Base-by-base conservation (phyloP, 2,113 vertebrate species). In the Seriola quinqueradiata region DNA sequence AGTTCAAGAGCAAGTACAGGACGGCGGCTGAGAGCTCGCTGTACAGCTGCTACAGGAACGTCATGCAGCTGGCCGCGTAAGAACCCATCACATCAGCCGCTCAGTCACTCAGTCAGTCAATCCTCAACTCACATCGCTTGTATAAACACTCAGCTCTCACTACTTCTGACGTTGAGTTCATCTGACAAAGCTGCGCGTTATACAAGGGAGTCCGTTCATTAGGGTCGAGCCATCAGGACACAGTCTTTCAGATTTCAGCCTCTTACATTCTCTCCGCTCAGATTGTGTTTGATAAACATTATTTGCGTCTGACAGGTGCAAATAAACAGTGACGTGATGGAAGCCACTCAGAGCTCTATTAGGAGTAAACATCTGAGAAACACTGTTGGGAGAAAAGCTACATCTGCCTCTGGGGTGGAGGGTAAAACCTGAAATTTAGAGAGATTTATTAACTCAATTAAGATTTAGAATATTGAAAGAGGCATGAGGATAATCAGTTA, bases 21-120 rank as follows among this genome's bases (percentile, higher is more conserved):
- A 99, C 98, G 0, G 98, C 98, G 0, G 98, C 98, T 0, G 98
- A 99, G 94, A 99, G 97, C 48, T 99, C 98, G 2, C 93, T 99
- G 0, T 97, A 97, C 92, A 98, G 97, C 96, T 99, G 98, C 89
- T 99, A 99, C 90, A 95, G 98, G 69, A 99, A 97, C 4, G 95
- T 98, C 38, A 94, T 99, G 89, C 98, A 98, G 89, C 93, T 98
- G 5, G 96, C 97, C 10, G 96, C 91, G 98, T 99, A 95, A 90
- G 96, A 80, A 48, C 11, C 28, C 61, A 6, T 25, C 50, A 72
- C 1, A 19, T 28, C 13, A 63, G 1, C 14, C 11, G 7, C 1
- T 69, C 19, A 34, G 1, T 58, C n/a, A 34, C 1, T 58, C n/a
- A 42, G 17, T 69, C 19, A 34, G 1, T 58, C n/a, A 34, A 5